Conservation (phyloP, 2,113 vertebrate genomes). For the Neoarius graeffei region DNA sequence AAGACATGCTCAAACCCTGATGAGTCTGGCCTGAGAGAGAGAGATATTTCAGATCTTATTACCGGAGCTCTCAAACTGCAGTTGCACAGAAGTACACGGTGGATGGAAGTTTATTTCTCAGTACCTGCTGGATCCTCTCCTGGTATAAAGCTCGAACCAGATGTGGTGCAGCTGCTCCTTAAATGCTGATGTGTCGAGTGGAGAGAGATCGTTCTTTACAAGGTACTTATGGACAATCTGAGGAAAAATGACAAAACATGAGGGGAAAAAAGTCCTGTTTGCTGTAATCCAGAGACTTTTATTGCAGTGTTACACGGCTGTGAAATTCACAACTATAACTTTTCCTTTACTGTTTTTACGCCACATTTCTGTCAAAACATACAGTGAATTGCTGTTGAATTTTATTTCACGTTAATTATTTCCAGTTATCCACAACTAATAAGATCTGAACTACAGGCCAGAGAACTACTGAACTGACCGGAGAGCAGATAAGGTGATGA, state of each 20-base stretch:
- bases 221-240: constrained; percentile 78
- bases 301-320: neutral
- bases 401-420: neutral
- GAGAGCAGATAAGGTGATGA: neutral
- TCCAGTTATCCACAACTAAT: neutral
- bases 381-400: too few species aligned
- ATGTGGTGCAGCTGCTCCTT: constrained; percentile 78
- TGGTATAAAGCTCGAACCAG: constrained; percentile 80
- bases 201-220: constrained; percentile 72
- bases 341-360: neutral
- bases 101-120: neutral
- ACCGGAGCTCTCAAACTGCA: neutral
- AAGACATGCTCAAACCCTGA: constrained; percentile 82
- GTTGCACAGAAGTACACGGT: neutral
- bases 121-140: constrained; percentile 74
- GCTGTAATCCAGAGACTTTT: neutral
- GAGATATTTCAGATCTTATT: neutral
- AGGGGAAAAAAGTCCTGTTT: neutral
- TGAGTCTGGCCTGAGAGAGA: constrained; percentile 73
- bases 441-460: neutral
- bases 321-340: neutral
- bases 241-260: neutral
- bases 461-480: neutral
- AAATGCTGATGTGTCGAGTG: constrained; percentile 64
- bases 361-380: neutral